These are phyloP conservation scores for Pocillopora grandis DNA, from an alignment of 92 coral and sea anemone species.

Conservation along the genomic window DNA sequence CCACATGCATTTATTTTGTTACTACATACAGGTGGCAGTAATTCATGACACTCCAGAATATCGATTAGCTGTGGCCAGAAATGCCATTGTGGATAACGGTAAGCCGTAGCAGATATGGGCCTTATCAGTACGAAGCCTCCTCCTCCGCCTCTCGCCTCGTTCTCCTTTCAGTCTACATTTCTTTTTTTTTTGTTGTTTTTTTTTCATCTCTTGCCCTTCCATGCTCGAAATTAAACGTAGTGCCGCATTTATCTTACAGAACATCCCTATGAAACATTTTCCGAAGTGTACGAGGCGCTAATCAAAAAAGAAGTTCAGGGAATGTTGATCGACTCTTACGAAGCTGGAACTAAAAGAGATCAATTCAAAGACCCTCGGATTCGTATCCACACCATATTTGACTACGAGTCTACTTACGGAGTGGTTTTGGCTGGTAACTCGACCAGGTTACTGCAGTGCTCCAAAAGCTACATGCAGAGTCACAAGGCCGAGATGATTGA, in stretches of 20 bases:
- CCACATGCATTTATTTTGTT: not conserved
- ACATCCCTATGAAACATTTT: slow-evolving; percentile 56
- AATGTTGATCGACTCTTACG: slow-evolving; percentile 76
- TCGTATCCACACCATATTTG: slow-evolving; percentile 65
- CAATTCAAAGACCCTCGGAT: slow-evolving; percentile 47
- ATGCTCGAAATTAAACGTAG: too few relatives aligned
- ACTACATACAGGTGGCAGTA: slow-evolving; percentile 46
- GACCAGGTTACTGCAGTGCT: slow-evolving; percentile 63
- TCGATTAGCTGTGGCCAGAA: slow-evolving; percentile 64
- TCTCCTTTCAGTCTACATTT: too few relatives aligned
- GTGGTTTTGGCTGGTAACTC: slow-evolving; percentile 80
- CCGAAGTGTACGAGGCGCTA: slow-evolving; percentile 67
- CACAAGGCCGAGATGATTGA: slow-evolving; percentile 61
- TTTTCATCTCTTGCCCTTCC: too few relatives aligned
- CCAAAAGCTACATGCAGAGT: slow-evolving; percentile 66
- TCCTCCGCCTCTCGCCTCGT: too few relatives aligned
- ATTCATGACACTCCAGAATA: slow-evolving; percentile 71
- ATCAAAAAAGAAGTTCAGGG: slow-evolving; percentile 61
- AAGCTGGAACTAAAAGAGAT: slow-evolving; percentile 67
- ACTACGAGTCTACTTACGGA: slow-evolving; percentile 74
- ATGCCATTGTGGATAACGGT: slow-evolving; percentile 80
- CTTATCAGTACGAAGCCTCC: not conserved
- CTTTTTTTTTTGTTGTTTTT: not conserved
- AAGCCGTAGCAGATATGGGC: not conserved
- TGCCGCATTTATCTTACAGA: slow-evolving; percentile 20